phyloP scores from a whole-genome alignment of 2,113 vertebrate genomes.

The Regulus satrapa region DNA sequence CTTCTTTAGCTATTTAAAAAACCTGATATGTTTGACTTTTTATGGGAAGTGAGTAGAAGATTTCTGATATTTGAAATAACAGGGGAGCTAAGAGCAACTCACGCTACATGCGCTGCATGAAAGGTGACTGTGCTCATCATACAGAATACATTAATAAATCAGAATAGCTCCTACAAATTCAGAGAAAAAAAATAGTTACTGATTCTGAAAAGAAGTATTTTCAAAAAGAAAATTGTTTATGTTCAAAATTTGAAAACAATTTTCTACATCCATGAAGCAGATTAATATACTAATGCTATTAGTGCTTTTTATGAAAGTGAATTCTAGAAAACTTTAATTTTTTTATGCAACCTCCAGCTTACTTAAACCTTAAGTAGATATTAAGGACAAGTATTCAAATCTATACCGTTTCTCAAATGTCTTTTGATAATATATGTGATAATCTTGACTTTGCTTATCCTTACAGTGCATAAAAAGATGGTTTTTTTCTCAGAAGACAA shows the following conservation, averaged over 20 bases:
- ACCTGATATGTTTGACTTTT: not conserved
- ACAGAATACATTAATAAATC: not conserved
- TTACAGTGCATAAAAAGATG: not conserved
- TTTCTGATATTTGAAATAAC: not conserved
- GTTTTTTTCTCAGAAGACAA: not conserved
- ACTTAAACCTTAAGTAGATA: not conserved
- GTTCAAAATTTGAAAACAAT: not conserved
- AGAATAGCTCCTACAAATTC: not conserved
- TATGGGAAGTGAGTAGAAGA: not conserved
- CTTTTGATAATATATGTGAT: not conserved
- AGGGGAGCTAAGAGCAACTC: not conserved
- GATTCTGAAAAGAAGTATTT: not conserved
- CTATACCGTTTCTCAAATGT: not conserved
- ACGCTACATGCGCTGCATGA: accelerated
- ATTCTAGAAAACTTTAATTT: not conserved
- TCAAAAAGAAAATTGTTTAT: not conserved
- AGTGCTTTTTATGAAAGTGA: not conserved
- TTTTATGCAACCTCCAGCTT: not conserved
- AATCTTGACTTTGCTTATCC: not conserved
- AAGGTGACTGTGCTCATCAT: not conserved
- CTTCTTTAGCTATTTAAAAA: not conserved
- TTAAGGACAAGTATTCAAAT: not conserved
- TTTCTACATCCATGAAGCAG: not conserved
- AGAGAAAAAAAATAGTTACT: not conserved
- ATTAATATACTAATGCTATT: not conserved